Conservation (phyloP, 2,797 vertebrate species). For the Valencia hispanica region DNA sequence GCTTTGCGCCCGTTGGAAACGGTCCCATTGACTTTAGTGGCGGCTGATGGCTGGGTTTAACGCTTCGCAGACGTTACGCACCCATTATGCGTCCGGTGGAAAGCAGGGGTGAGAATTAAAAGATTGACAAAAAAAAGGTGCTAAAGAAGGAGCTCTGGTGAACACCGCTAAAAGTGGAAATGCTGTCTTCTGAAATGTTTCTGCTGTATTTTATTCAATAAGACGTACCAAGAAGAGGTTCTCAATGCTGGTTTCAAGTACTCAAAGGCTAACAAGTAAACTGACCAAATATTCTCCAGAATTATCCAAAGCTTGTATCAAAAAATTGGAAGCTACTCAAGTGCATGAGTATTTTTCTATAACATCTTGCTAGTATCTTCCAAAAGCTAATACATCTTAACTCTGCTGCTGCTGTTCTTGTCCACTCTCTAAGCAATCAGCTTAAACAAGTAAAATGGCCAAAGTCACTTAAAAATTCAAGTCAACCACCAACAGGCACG, state of each 20-base stretch:
- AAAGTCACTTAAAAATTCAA: constrained; percentile 44
- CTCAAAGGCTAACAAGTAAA: neutral
- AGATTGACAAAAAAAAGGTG: neutral
- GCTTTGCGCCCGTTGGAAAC: too few relatives aligned
- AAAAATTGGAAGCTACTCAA: neutral
- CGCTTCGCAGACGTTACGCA: too few relatives aligned
- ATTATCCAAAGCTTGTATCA: neutral
- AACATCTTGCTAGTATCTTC: neutral
- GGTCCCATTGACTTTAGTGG: too few relatives aligned
- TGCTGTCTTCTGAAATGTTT: neutral
- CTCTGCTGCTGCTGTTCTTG: constrained; percentile 2
- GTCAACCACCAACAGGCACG: constrained; percentile 35
- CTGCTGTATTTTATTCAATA: neutral
- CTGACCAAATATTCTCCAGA: neutral
- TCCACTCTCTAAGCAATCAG: neutral
- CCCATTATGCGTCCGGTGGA: too few relatives aligned
- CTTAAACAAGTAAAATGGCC: constrained; percentile 8
- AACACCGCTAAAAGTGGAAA: neutral
- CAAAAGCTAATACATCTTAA: neutral
- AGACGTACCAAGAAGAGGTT: too few relatives aligned
- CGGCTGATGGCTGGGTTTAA: too few relatives aligned
- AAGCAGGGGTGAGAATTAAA: neutral
- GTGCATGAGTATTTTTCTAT: neutral
- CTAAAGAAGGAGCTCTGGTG: neutral
- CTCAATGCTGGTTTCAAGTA: neutral